phyloP scores from a whole-genome alignment of 2,888 invertebrate species.

The Ophion costatus region DNA sequence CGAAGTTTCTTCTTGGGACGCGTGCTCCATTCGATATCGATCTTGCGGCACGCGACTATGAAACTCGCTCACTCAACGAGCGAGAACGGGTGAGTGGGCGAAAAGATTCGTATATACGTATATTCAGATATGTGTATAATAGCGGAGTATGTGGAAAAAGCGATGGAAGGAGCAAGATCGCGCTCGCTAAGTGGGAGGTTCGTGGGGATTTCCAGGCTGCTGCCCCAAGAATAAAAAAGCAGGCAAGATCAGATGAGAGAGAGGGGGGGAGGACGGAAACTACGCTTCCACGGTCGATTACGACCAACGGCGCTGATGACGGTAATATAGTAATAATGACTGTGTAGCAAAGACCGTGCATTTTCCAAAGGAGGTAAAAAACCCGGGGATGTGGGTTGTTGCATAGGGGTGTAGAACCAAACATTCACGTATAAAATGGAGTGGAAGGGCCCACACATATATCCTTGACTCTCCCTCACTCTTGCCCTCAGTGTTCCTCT shows the following conservation, averaged over 20 bases:
- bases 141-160: background rate
- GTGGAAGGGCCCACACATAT: slow-evolving; percentile 37
- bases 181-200: background rate
- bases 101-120: slow-evolving; percentile 1
- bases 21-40: slow-evolving; percentile 63
- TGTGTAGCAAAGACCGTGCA: slow-evolving; percentile 47
- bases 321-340: slow-evolving; percentile 66
- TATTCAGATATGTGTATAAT: slow-evolving; percentile 14
- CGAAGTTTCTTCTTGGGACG: slow-evolving; percentile 54
- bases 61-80: slow-evolving; percentile 27
- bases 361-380: slow-evolving; percentile 47
- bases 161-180: slow-evolving; percentile 24
- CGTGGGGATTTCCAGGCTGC: slow-evolving; percentile 24
- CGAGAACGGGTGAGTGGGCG: slow-evolving; percentile 2
- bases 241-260: background rate
- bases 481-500: background rate
- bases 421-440: slow-evolving; percentile 57
- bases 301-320: slow-evolving; percentile 62
- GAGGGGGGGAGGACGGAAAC: slow-evolving; percentile 37
- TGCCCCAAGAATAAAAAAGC: slow-evolving; percentile 25
- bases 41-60: slow-evolving; percentile 61
- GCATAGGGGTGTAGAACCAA: slow-evolving; percentile 29
- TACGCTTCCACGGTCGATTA: slow-evolving; percentile 63
- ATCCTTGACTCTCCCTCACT: slow-evolving; percentile 23
- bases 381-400: slow-evolving; percentile 45